Evolutionary conservation across 2,113 vertebrate species (phyloP).

Genomic region (Campylomormyrus tamandua): DNA sequence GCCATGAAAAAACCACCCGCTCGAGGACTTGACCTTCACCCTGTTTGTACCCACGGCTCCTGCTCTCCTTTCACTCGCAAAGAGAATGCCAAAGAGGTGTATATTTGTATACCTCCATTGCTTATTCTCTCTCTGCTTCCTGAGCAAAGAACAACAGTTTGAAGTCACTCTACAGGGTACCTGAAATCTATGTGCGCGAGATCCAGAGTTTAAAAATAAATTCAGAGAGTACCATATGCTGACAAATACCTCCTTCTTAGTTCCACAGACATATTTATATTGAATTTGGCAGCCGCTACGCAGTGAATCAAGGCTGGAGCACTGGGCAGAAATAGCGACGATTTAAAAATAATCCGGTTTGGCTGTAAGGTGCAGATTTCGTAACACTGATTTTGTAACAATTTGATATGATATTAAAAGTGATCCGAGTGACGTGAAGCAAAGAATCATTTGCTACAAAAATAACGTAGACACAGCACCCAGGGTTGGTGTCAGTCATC

Average conservation of each 20-base stretch:
- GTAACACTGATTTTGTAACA: not conserved
- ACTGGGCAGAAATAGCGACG: not conserved
- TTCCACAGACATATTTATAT: slow-evolving; percentile 8
- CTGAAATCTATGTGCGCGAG: not conserved
- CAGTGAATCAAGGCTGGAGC: not conserved
- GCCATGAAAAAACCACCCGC: slow-evolving; percentile 50
- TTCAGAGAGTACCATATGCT: not conserved
- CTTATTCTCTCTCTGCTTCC: not conserved
- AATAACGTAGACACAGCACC: not conserved
- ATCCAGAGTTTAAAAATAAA: not conserved
- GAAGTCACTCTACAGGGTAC: not conserved
- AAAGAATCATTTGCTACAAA: not conserved
- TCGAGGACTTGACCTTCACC: slow-evolving; percentile 16
- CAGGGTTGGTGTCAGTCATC: not conserved
- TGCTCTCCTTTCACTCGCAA: not conserved
- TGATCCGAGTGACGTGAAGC: not conserved
- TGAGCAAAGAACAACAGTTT: not conserved
- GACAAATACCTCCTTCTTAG: not conserved
- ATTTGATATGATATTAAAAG: not conserved
- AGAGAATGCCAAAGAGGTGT: slow-evolving; percentile 6
- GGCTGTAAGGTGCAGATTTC: not conserved
- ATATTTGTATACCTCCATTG: not conserved
- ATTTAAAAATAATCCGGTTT: not conserved
- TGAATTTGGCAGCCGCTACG: not conserved
- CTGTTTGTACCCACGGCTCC: not conserved